Base-by-base conservation (phyloP, 2,797 vertebrate genomes). In the Myripristis jacobus region DNA sequence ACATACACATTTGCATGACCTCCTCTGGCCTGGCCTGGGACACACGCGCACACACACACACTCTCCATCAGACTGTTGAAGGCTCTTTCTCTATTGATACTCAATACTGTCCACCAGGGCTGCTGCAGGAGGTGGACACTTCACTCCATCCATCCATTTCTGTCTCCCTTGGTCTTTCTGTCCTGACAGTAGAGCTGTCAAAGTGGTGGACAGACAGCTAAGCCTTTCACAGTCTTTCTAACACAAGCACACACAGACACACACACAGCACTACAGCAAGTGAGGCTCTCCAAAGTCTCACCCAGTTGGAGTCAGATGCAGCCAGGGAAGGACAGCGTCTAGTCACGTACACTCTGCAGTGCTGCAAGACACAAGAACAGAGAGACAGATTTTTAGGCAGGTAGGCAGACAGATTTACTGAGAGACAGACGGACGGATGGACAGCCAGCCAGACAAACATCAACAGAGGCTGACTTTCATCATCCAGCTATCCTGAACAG, bases 121-220 rank as follows among this genome's bases (percentile, higher is more conserved):
- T 72, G 3, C 83, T 55, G 84, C 84, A 79, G 89, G 87, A 81
- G 83, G 82, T 77, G 73, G 74, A 75, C 72, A 66, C 68, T 53
- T 66, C 79, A 74, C 36, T 34, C 29, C 8, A 19, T 48, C 56
- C 41, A 15, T 36, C 21, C 4, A 4, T 22, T 10, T 43, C 27
- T 41, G 21, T 29, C 24, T 16, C 56, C 25, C 51, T 75, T 65
- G 36, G 56, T 64, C 52, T 22, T 22, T 72, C 51, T 10, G 41
- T 73, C 54, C 73, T 66, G 48, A 66, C 63, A 43, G 12, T 72
- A 31, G 36, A 55, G 71, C 43, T 70, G 71, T 51, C 58, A 36
- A 47, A 58, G 50, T 59, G 77, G 65, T 78, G 70, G 46, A 71
- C 21, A 61, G 50, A 68, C 63, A 15, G 71, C 62, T 64, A 25